Evolutionary conservation across 2,113 vertebrate genomes (phyloP).

Genomic region (Oenanthe melanoleuca): DNA sequence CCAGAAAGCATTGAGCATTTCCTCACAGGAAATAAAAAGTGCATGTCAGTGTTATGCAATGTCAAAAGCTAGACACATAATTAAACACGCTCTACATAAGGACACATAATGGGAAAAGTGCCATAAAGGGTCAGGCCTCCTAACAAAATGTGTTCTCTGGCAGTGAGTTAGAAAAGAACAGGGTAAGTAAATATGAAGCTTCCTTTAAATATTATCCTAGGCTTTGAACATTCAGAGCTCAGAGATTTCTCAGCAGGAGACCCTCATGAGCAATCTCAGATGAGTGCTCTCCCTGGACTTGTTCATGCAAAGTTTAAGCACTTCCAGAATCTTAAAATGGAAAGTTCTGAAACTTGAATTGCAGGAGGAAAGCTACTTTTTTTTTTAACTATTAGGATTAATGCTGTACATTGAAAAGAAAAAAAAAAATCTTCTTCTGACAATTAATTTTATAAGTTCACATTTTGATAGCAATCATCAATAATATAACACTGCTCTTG

Average conservation of each 20-base stretch:
- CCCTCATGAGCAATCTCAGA: neutral
- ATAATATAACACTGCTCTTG: neutral
- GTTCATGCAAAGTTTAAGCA: neutral
- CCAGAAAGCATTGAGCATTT: constrained; percentile 31
- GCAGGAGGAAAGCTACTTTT: neutral
- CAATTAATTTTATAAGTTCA: neutral
- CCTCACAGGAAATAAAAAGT: constrained; percentile 30
- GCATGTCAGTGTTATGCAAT: neutral
- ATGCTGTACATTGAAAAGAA: neutral
- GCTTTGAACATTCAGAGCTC: neutral
- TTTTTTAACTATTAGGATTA: neutral
- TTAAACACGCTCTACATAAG: constrained; percentile 24
- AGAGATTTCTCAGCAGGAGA: neutral
- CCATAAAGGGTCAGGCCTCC: neutral
- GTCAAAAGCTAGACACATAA: constrained; percentile 16
- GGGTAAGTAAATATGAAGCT: neutral
- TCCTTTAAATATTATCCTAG: constrained; percentile 7
- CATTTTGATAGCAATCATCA: neutral
- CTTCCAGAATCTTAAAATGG: neutral
- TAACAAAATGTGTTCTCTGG: neutral
- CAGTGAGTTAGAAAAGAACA: neutral
- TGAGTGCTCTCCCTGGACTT: neutral
- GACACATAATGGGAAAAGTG: neutral
- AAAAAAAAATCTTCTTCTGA: neutral
- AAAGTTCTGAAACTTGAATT: neutral